Percentiles rank a stretch among this genome's conserved stretches.
Conservation (phyloP, 2,888 invertebrate genomes). For the Thyatira batis region DNA sequence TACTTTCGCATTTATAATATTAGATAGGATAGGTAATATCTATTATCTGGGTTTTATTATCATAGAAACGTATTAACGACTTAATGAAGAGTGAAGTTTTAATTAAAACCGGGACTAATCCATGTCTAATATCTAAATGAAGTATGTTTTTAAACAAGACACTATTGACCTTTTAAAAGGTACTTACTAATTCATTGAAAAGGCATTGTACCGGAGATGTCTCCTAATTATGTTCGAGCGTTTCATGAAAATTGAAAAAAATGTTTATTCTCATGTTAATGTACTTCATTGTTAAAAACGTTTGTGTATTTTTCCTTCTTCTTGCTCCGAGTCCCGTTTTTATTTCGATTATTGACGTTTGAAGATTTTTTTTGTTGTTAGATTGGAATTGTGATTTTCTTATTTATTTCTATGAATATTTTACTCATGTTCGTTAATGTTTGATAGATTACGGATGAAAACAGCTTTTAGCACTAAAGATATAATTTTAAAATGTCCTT, state of each 20-base stretch:
- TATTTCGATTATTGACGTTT: neutral
- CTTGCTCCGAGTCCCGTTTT: neutral
- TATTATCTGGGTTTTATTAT: too few species aligned
- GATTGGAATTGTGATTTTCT: neutral
- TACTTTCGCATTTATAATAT: too few species aligned
- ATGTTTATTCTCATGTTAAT: conserved; percentile 14
- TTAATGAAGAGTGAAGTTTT: too few species aligned
- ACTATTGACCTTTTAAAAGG: conserved; percentile 38
- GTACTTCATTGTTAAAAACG: conserved; percentile 6
- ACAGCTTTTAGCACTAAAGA: too few species aligned
- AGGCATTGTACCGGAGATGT: conserved; percentile 26
- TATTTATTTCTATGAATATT: too few species aligned
- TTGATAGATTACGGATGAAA: too few species aligned
- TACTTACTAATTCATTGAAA: conserved; percentile 42
- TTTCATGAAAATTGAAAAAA: conserved; percentile 20
- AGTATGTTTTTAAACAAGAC: conserved; percentile 27
- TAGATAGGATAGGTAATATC: too few species aligned
- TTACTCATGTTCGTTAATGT: too few species aligned
- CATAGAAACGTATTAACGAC: too few species aligned
- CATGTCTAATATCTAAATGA: too few species aligned
- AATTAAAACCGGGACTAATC: too few species aligned
- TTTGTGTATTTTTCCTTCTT: conserved; percentile 3
- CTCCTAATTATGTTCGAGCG: conserved; percentile 30
- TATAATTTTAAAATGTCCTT: too few species aligned
- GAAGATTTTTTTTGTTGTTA: neutral